Evolutionary conservation across 2,113 vertebrate genomes (phyloP), one percentile per base, ranked within the genome.

Genomic region (Ursus arctos): DNA sequence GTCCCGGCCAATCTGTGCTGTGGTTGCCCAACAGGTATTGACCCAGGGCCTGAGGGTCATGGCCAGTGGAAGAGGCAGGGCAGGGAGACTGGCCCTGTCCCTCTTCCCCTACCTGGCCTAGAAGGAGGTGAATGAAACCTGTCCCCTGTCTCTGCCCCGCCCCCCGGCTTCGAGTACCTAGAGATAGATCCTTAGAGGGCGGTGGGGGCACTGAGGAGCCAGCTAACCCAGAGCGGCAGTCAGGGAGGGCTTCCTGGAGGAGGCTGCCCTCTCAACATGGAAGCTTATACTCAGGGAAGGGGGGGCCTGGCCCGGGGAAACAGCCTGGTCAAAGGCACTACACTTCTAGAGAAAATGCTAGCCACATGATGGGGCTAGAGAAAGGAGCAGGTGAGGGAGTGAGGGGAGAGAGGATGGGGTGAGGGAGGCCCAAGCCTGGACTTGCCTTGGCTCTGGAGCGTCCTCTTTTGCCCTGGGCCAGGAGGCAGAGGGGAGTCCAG

Each of bases 11-110:
- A 1, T 28, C 33, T 1, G 16, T 33, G 16, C 81, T 26, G 26
- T 31, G 63, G 36, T 97, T 98, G 92, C 97, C 53, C 91, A 97
- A 97, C 40, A 77, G 55, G 18, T 96, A 95, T 88, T 85, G 95
- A 97, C n/a, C 1, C 0, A 33, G 24, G 87, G 51, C 90, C 47
- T 14, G 40, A 72, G 31, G 91, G 88, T 96, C 93, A 95, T 22
- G 40, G 69, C 22, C 40, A 57, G 33, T 5, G 9, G 79, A 94
- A 67, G 31, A 86, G 79, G 65, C 65, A 11, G 2, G 72, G 28
- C 28, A 28, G 10, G 57, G 65, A 55, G 36, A 51, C 53, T 13
- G 1, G 33, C 6, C 59, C 26, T 40, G 15, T 31, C 28, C 55
- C 49, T 51, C 2, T 14, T 47, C 28, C 49, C 19, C 71, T 19